Evolutionary conservation across 2,888 invertebrate species (phyloP), one percentile per base, ranked within the genome.

Genomic region (Sphaeridia pumilis): DNA sequence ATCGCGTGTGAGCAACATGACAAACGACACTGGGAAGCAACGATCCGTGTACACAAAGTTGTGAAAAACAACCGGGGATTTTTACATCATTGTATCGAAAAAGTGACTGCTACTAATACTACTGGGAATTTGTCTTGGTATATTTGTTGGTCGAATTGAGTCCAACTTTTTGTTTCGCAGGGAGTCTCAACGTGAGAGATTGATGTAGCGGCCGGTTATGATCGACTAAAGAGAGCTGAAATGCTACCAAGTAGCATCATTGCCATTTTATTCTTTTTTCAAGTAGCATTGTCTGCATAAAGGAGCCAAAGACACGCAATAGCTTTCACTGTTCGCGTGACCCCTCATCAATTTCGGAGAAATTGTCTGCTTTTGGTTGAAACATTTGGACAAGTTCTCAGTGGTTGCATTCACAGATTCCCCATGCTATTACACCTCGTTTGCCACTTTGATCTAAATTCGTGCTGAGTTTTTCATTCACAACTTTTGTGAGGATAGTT

Each of bases 371-470:
- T 50, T 55, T 45, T 43, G 31, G 52, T 52, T 46, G 56, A 58
- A 61, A 58, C 61, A 61, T 59, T 61, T 61, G 61, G 57, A 59
- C 47, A 55, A 55, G 49, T 59, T 61, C 61, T 61, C 61, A 59
- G 55, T 59, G 50, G 22, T 46, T 36, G 38, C 31, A 38, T 41
- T 49, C 49, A 27, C 49, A 28, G 38, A 21, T 41, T 22, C 49
- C 28, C 10, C 21, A 12, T 44, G 44, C n/a, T n/a, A n/a, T n/a
- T n/a, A n/a, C 20, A 7, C n/a, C 38, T 10, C n/a, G 5, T 21
- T 38, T 4, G n/a, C 20, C 41, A 21, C 5, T 20, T 10, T 42
- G 43, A n/a, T 21, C 7, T 26, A 21, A 27, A 42, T 24, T 31
- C 26, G 28, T 49, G 21, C 41, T 20, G 22, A 42, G 49, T 42